These are phyloP conservation scores for Otus scops DNA, from an alignment of 2,797 vertebrate genomes.

Conservation along the genomic window DNA sequence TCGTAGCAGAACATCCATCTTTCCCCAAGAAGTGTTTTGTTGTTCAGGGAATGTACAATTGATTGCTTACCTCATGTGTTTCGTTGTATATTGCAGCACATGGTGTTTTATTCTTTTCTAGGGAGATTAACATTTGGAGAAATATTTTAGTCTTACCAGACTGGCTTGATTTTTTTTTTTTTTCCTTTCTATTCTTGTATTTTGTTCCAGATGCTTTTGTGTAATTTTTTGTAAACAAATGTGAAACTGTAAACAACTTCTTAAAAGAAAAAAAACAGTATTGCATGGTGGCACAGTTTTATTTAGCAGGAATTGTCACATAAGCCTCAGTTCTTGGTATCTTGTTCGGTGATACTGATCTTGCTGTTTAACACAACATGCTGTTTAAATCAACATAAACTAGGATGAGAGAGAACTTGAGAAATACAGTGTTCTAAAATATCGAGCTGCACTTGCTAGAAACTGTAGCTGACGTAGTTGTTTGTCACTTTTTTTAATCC, in stretches of 20 bases:
- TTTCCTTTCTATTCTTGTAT: rapidly evolving
- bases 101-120: not conserved
- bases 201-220: not conserved
- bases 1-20: not conserved
- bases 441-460: not conserved
- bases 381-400: not conserved
- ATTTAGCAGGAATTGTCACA: not conserved
- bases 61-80: not conserved
- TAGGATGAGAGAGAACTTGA: not conserved
- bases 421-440: not conserved
- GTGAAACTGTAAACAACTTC: not conserved
- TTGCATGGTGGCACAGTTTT: not conserved
- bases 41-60: not conserved
- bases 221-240: not conserved
- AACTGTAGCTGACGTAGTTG: not conserved
- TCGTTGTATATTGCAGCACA: not conserved
- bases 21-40: not conserved
- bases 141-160: not conserved
- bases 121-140: not conserved
- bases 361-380: not conserved
- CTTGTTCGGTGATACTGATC: not conserved
- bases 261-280: not conserved
- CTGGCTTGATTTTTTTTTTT: not conserved
- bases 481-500: constrained; percentile 3
- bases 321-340: not conserved